These are phyloP conservation scores for Vultur gryphus DNA, from an alignment of 2,797 vertebrate genomes.

Conservation along the genomic window DNA sequence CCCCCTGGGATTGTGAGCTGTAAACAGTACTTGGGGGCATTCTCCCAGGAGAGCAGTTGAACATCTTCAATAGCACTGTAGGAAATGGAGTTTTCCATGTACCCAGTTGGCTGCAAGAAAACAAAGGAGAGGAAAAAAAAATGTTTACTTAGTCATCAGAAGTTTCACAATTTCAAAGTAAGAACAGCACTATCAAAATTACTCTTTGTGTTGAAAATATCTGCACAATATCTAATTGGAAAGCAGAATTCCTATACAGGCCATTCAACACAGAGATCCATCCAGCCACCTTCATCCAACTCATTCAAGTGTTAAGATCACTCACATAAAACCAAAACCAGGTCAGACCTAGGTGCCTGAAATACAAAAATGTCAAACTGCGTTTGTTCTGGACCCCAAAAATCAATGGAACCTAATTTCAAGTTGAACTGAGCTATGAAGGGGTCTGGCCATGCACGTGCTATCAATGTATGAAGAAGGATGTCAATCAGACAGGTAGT, in stretches of 20 bases:
- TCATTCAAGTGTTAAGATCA: background rate
- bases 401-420: background rate
- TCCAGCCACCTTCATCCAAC: background rate
- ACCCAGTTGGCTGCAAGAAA: constrained; percentile 89
- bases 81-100: constrained; percentile 96
- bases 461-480: background rate
- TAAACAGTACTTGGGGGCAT: constrained; percentile 98
- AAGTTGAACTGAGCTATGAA: background rate
- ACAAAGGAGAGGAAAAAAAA: background rate
- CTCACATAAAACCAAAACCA: background rate
- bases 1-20: constrained; percentile 96
- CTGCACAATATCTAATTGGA: background rate
- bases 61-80: constrained; percentile 98
- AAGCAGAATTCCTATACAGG: background rate
- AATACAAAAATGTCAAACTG: background rate
- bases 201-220: background rate
- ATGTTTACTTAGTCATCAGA: background rate
- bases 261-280: background rate
- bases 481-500: background rate
- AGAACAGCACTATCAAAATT: background rate
- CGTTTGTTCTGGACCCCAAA: background rate
- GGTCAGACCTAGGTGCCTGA: background rate
- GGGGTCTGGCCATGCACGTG: background rate
- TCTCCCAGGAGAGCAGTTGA: constrained; percentile 98
- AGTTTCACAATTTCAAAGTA: background rate